Conservation (phyloP, 2,113 vertebrate genomes). For the Micromys minutus region DNA sequence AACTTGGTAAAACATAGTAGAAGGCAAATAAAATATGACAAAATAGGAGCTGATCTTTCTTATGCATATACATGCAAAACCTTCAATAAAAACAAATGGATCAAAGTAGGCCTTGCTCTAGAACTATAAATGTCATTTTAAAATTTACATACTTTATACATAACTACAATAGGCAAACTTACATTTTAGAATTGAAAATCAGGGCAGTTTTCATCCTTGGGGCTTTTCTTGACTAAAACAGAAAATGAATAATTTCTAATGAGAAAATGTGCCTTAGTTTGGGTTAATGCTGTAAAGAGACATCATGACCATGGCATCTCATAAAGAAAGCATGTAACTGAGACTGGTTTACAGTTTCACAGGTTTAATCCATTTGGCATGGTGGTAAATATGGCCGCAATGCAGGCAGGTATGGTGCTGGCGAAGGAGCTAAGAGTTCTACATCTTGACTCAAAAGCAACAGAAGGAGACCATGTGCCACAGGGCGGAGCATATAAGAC, state of each 20-base stretch:
- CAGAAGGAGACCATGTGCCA: neutral
- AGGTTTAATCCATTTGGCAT: neutral
- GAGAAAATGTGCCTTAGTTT: neutral
- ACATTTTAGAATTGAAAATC: conserved; percentile 14
- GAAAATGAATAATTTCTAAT: neutral
- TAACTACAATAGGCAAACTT: neutral
- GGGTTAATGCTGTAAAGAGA: neutral
- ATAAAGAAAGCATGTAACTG: neutral
- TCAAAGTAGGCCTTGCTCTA: neutral
- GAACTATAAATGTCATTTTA: neutral
- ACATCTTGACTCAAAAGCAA: neutral
- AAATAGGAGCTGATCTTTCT: conserved; percentile 2
- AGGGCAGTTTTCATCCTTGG: neutral
- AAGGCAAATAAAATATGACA: neutral
- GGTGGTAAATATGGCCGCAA: neutral
- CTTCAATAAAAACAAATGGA: neutral
- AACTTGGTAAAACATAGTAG: neutral
- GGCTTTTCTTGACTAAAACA: neutral
- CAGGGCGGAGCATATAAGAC: neutral
- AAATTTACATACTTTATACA: neutral
- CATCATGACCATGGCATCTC: neutral
- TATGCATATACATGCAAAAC: neutral
- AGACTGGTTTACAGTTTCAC: neutral
- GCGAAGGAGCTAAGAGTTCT: neutral
- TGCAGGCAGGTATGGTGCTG: neutral